A percentile compares a stretch with the other conserved stretches of the same genome.
These are phyloP conservation scores for Glareola pratincola DNA, from an alignment of 2,113 vertebrate genomes.

Conservation along the genomic window DNA sequence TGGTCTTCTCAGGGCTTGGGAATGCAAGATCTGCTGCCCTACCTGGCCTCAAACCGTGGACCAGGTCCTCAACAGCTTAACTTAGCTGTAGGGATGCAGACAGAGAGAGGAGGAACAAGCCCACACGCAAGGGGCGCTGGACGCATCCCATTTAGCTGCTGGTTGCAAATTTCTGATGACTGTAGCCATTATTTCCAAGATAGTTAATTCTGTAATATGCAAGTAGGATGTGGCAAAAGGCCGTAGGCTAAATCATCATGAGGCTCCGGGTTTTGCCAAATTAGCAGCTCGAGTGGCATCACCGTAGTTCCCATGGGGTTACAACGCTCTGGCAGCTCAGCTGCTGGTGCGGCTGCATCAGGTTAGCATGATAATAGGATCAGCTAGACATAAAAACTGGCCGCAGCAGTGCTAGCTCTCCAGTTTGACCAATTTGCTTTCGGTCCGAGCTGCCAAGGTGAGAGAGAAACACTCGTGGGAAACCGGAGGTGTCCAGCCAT, in stretches of 20 bases:
- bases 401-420: rapidly evolving
- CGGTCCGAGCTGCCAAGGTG: background rate
- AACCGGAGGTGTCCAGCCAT: background rate
- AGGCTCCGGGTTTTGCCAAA: background rate
- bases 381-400: background rate
- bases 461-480: rapidly evolving
- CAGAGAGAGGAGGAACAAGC: background rate
- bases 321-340: background rate
- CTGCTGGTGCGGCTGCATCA: background rate
- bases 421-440: background rate
- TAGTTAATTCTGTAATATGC: background rate
- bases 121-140: rapidly evolving
- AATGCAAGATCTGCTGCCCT: background rate
- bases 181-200: background rate
- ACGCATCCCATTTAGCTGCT: background rate
- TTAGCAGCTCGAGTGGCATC: background rate
- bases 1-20: background rate
- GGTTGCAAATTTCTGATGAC: background rate
- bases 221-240: background rate
- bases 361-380: background rate
- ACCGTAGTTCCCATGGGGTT: rapidly evolving
- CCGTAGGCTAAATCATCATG: background rate
- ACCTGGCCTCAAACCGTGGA: background rate
- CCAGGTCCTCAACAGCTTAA: rapidly evolving
- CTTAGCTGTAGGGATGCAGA: background rate